A percentile compares a stretch with the other conserved stretches of the same genome.
Conservation (phyloP, 2,797 vertebrate genomes). For the Galaxias olidus region DNA sequence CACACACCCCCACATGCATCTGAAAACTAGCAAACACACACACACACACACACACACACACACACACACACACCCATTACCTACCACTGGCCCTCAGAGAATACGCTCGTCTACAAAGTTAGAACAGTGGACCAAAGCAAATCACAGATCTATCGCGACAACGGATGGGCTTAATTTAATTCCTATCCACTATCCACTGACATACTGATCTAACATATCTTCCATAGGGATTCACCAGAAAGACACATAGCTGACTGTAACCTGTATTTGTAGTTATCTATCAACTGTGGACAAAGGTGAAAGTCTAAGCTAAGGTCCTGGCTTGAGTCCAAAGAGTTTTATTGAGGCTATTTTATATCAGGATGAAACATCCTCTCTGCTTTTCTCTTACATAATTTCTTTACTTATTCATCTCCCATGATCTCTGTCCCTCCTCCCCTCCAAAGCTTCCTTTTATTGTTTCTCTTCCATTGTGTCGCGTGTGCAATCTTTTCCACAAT, state of each 20-base stretch:
- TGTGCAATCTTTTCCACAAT: no score
- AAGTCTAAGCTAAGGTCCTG: no score
- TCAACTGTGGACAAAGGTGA: no score
- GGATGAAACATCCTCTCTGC: background rate
- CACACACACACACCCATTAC: background rate
- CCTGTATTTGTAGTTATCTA: no score
- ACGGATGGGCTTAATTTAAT: background rate
- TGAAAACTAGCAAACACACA: constrained; percentile 19
- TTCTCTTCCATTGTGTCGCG: no score
- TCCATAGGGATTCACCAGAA: no score
- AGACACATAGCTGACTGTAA: no score
- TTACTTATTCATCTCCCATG: constrained; percentile 3
- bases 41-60: background rate
- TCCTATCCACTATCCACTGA: background rate
- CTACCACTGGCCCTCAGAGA: background rate
- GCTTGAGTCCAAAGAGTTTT: no score
- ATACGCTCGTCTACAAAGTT: no score
- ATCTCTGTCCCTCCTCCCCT: constrained; percentile 4
- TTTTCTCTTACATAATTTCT: background rate
- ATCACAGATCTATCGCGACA: background rate
- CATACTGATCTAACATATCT: no score
- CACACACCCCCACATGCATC: background rate
- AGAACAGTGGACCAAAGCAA: constrained; percentile 11
- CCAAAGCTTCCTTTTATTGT: no score
- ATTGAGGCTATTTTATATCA: no score